These are phyloP conservation scores for Synanthedon tipuliformis DNA, from an alignment of 2,888 invertebrate species.

Conservation along the genomic window DNA sequence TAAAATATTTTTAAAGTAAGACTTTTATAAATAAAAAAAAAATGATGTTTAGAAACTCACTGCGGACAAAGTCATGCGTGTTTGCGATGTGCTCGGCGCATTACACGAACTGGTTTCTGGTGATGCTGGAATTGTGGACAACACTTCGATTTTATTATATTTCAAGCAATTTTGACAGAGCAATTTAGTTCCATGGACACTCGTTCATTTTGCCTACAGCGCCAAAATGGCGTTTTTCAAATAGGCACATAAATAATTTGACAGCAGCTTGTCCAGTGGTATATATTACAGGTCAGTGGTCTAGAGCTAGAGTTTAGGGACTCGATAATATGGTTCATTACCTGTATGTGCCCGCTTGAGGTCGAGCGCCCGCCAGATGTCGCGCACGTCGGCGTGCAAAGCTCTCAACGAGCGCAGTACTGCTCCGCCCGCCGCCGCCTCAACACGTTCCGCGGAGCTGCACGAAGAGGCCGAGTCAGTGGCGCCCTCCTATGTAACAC, in stretches of 20 bases:
- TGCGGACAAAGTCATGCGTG: conserved; percentile 51
- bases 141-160: no score
- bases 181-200: no score
- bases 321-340: conserved; percentile 7
- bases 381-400: conserved; percentile 38
- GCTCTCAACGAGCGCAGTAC: conserved; percentile 42
- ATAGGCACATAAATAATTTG: no score
- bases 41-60: conserved; percentile 32
- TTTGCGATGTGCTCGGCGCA: conserved; percentile 47
- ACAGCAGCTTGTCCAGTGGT: no score
- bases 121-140: conserved; percentile 30
- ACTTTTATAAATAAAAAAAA: neutral
- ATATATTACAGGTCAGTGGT: no score
- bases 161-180: no score
- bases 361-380: conserved; percentile 42
- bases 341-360: conserved; percentile 27
- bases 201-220: no score
- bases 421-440: conserved; percentile 34
- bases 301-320: no score
- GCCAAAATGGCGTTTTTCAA: no score
- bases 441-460: conserved; percentile 22
- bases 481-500: no score
- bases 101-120: conserved; percentile 62
- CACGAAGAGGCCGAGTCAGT: conserved; percentile 25
- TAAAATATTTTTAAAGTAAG: neutral